These are phyloP conservation scores for Lordiphosa collinella DNA, from an alignment of 1,140 invertebrate species.

Conservation along the genomic window DNA sequence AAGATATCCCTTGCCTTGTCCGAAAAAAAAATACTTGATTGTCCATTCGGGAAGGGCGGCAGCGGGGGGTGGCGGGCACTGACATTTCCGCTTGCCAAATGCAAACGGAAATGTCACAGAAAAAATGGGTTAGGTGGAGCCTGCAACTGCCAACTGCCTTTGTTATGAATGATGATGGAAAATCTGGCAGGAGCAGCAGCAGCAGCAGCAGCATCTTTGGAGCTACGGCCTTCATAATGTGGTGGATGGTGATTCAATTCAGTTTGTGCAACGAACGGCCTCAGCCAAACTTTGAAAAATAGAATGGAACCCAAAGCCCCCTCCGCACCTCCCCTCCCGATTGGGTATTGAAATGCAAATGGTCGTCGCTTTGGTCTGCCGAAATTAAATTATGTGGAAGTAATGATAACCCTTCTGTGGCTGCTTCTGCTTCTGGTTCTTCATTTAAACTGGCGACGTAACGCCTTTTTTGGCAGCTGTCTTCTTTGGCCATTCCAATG, in stretches of 20 bases:
- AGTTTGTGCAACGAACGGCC: constrained; percentile 72
- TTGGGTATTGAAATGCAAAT: constrained; percentile 77
- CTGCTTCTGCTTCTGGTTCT: constrained; percentile 13
- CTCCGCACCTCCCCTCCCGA: constrained; percentile 13
- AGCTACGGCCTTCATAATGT: constrained; percentile 8
- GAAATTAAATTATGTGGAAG: constrained; percentile 79
- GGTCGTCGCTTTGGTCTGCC: constrained; percentile 62
- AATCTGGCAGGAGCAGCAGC: constrained; percentile 72
- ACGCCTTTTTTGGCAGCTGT: constrained; percentile 73
- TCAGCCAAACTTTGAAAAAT: constrained; percentile 68
- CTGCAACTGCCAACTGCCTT: constrained; percentile 75
- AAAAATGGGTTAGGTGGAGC: constrained; percentile 39
- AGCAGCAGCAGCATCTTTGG: constrained; percentile 48
- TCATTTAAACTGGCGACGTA: constrained; percentile 64
- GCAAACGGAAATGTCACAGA: constrained; percentile 71
- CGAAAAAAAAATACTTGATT: constrained; percentile 48
- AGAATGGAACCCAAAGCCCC: constrained; percentile 10
- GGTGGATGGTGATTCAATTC: constrained; percentile 62
- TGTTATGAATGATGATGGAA: constrained; percentile 75
- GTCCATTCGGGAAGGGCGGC: constrained; percentile 50
- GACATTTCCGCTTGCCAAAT: constrained; percentile 75
- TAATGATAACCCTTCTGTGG: constrained; percentile 76
- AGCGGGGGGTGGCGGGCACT: constrained; percentile 24
- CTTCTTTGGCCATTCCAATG: too few species aligned
- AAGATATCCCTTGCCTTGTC: constrained; percentile 38